Conservation (phyloP, 2,797 vertebrate genomes). For the Dicrostonyx torquatus region DNA sequence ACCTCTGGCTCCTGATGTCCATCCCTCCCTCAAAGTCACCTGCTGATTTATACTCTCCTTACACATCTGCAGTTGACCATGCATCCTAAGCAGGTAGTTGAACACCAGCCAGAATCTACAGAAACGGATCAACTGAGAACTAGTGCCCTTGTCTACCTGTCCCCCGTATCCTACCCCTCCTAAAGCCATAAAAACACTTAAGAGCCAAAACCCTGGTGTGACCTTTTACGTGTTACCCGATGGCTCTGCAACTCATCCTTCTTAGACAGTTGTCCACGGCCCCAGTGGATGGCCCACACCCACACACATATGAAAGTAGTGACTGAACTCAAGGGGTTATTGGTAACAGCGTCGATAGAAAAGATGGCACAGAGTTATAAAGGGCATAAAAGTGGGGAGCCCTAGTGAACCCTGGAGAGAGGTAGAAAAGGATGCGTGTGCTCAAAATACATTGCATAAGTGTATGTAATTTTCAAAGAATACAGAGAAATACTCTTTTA, state of each 20-base stretch:
- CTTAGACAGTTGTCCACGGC: neutral
- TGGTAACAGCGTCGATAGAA: neutral
- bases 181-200: neutral
- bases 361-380: neutral
- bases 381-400: neutral
- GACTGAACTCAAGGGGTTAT: neutral
- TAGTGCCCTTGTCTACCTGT: neutral
- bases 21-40: neutral
- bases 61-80: neutral
- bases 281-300: too few relatives aligned
- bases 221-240: neutral
- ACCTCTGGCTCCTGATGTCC: neutral
- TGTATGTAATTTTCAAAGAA: neutral
- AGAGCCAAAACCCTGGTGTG: neutral
- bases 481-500: neutral
- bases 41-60: neutral
- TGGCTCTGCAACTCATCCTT: neutral
- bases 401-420: neutral
- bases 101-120: neutral
- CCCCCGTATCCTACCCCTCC: neutral
- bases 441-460: neutral
- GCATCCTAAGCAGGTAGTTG: neutral
- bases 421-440: neutral
- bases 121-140: neutral
- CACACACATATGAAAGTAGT: neutral